Percentiles rank a stretch among this genome's conserved stretches.
phyloP scores from a whole-genome alignment of 2,113 vertebrate species.

The Barnardius zonarius region DNA sequence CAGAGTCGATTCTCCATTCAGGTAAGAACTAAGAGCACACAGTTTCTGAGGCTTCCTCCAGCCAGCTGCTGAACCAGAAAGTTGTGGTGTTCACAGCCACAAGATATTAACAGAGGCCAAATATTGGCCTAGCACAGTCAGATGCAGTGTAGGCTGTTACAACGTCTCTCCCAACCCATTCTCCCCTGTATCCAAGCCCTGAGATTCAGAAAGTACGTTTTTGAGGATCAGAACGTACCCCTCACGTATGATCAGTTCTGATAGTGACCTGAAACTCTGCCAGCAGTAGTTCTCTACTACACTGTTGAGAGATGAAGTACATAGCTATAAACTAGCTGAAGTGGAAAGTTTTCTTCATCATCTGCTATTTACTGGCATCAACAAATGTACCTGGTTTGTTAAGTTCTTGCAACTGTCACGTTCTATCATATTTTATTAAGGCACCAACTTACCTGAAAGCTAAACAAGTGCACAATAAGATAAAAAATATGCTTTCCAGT shows the following conservation, averaged over 20 bases:
- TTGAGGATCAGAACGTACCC: neutral
- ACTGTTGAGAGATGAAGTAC: neutral
- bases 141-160: neutral
- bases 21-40: slow-evolving; percentile 72
- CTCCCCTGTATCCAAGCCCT: neutral
- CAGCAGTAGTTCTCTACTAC: neutral
- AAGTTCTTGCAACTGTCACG: neutral
- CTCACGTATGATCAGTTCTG: accelerated
- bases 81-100: neutral
- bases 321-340: neutral
- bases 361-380: neutral
- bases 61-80: neutral
- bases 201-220: neutral
- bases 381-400: neutral
- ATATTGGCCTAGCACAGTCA: neutral
- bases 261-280: neutral
- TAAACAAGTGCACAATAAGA: neutral
- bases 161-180: neutral
- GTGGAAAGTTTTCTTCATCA: neutral
- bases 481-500: neutral
- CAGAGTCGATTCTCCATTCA: slow-evolving; percentile 82
- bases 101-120: neutral
- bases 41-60: neutral
- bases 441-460: neutral
- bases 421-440: neutral